These are phyloP conservation scores for Armadillidium nasatum DNA, from an alignment of 1,140 invertebrate genomes.

Conservation along the genomic window DNA sequence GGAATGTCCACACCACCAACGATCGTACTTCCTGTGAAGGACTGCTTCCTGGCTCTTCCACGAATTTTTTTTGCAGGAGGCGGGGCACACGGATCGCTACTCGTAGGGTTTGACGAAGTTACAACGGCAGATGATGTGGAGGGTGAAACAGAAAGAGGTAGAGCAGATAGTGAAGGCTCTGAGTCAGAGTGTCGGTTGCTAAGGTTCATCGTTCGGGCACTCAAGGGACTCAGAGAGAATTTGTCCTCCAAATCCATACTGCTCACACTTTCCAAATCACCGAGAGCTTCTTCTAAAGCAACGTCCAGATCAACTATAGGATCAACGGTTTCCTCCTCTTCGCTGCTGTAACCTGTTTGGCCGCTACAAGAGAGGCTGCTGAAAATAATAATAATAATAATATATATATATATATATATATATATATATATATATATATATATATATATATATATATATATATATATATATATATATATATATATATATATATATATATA, in stretches of 20 bases:
- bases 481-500: too few relatives aligned
- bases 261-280: conserved; percentile 40
- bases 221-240: conserved; percentile 28
- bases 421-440: too few relatives aligned
- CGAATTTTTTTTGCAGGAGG: conserved; percentile 36
- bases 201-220: conserved; percentile 19
- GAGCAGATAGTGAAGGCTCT: not conserved
- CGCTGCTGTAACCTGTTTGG: conserved; percentile 30
- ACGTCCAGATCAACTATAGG: conserved; percentile 39
- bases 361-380: conserved; percentile 38
- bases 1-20: conserved; percentile 43
- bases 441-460: too few relatives aligned
- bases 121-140: not conserved
- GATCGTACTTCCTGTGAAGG: conserved; percentile 43
- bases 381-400: too few relatives aligned
- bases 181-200: conserved; percentile 26
- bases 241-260: conserved; percentile 40
- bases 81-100: conserved; percentile 14
- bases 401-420: too few relatives aligned
- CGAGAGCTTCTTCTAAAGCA: conserved; percentile 39
- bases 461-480: too few relatives aligned
- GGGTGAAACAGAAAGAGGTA: not conserved
- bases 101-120: conserved; percentile 25
- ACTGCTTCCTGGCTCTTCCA: conserved; percentile 41
- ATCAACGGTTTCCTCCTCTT: conserved; percentile 37